Evolutionary conservation across 1,140 invertebrate genomes (phyloP), one percentile per base, ranked within the genome.

Genomic region (Ladona fulva): DNA sequence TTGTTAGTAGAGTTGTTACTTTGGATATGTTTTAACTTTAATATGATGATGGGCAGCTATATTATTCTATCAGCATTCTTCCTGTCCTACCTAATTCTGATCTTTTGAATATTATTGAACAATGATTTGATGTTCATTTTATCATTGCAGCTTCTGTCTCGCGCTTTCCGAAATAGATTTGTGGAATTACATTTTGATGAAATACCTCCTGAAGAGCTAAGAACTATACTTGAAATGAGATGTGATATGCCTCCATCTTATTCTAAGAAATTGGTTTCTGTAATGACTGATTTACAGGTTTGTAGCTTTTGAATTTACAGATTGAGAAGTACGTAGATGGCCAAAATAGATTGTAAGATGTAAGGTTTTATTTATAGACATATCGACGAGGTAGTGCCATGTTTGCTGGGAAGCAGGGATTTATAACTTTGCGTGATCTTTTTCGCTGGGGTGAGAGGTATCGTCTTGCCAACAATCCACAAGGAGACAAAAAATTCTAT

Each of bases 361-460:
- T 76, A 7, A 52, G 6, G 76, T 79, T 42, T 66, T 77, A 76
- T 74, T 79, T 84, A 12, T 80, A 91, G 88, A 86, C 91, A 0
- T 89, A 93, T 78, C 86, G 97, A 25, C 91, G 94, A 80, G 92
- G 90, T 3, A 96, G 95, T 37, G 94, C 95, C 11, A 91, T 96
- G 6, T 96, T 98, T 84, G 92, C 94, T 79, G 96, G 96, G 0
- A 99, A 98, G 86, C 92, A 96, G 82, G 95, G 96, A 52, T 98
- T 96, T 82, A 96, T 97, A 78, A 99, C 97, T 0, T 84, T 99
- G 10, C 88, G 97, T 81, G 98, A 99, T 87, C 86, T 99, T 0
- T 99, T 99, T 83, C 89, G 98, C 76, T 99, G 98, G 98, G 98
- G 96, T 0, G 94, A 99, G 83, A 89, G 98, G 42, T 99, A 98